A percentile compares a stretch with the other conserved stretches of the same genome.
Evolutionary conservation across 2,113 vertebrate genomes (phyloP).

Genomic region (Ranitomeya imitator): DNA sequence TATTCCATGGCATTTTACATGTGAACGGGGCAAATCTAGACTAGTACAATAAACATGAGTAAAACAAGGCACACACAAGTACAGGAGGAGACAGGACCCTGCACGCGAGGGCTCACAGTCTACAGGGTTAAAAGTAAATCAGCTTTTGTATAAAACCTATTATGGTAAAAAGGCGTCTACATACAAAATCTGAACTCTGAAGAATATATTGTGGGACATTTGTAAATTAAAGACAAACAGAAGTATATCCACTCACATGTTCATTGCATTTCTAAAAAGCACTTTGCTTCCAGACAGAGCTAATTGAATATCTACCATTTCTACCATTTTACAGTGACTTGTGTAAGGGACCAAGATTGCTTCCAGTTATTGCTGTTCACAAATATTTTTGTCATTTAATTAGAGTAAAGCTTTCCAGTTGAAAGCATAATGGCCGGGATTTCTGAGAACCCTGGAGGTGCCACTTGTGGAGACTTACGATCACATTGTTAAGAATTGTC

Average conservation of each 20-base stretch:
- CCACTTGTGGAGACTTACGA: neutral
- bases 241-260: neutral
- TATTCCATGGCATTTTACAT: too few relatives aligned
- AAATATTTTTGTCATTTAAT: constrained; percentile 8
- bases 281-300: neutral
- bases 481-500: neutral
- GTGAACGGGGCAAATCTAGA: too few relatives aligned
- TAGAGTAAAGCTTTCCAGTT: neutral
- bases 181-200: neutral
- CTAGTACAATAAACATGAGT: too few relatives aligned
- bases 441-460: constrained; percentile 19
- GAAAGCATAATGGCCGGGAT: neutral
- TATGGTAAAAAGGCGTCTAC: neutral
- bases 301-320: neutral
- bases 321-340: constrained; percentile 3
- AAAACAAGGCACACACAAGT: too few relatives aligned
- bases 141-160: neutral
- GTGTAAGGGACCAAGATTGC: neutral
- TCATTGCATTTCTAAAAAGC: neutral
- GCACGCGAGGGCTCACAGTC: too few relatives aligned
- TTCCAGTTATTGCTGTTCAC: constrained; percentile 13
- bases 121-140: neutral
- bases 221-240: neutral
- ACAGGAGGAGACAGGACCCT: too few relatives aligned
- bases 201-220: neutral